Percentiles rank a stretch among this genome's conserved stretches.
Conservation (phyloP, 2,888 invertebrate species). For the Cephus sareptanus region DNA sequence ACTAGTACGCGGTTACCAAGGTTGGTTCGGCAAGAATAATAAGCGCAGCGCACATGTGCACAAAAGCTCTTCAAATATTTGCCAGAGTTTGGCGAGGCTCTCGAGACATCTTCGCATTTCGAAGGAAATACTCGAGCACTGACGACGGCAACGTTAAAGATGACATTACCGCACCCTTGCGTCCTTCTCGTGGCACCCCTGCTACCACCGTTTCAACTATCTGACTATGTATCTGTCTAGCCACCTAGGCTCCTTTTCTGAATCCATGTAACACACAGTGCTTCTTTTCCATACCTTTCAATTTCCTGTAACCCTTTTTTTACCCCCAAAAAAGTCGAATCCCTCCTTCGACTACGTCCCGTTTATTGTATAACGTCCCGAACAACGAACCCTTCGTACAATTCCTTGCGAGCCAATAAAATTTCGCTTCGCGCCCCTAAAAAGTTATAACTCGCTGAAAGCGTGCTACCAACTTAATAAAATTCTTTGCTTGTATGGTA, state of each 20-base stretch:
- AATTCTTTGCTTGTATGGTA: not conserved
- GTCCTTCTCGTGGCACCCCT: not conserved
- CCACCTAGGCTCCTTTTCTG: not conserved
- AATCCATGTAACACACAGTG: not conserved
- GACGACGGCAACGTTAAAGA: not conserved
- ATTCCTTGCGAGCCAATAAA: not conserved
- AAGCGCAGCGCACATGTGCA: slow-evolving; percentile 26
- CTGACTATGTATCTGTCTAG: not conserved
- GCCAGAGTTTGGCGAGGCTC: slow-evolving; percentile 35
- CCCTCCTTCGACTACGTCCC: not conserved
- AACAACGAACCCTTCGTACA: not conserved
- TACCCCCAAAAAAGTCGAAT: not conserved
- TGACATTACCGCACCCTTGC: not conserved
- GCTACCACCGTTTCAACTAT: not conserved
- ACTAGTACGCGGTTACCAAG: not conserved
- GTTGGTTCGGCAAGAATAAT: slow-evolving; percentile 12
- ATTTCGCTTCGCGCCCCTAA: not conserved
- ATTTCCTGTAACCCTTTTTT: not conserved
- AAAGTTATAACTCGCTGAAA: not conserved
- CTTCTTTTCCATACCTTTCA: not conserved
- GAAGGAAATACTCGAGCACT: slow-evolving; percentile 31
- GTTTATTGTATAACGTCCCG: not conserved
- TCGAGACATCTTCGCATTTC: slow-evolving; percentile 34
- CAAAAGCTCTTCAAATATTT: slow-evolving; percentile 50
- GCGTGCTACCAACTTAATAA: not conserved